Base-by-base conservation (phyloP, 2,888 invertebrate species). In the Parnassius apollo region DNA sequence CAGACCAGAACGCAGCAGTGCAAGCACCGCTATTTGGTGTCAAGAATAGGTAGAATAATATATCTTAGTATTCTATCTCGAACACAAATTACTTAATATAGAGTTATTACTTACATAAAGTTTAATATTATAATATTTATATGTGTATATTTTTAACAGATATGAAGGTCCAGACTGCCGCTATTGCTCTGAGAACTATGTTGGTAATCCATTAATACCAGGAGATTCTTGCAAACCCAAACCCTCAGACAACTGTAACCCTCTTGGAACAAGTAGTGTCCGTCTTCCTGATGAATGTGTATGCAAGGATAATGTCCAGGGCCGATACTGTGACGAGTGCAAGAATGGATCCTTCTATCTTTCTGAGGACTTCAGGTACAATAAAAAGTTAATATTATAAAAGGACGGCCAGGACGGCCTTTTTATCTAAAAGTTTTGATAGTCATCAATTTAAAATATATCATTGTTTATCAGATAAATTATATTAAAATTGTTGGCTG, bases 321-420 rank as follows among this genome's bases (percentile, higher is more conserved):
- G 99, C 62, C 92, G 94, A 9, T 94, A 93, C 77, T 99, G 99
- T 86, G 95, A 97, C 81, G 94, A 95, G 82, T 99, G 99, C 90
- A 95, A 95, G 83, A 91, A 94, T 13, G 94, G 95, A 73, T 94
- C 97, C 1, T 99, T 98, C 94, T 95, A 95, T 81, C 92, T 99
- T 65, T 95, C 96, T 62, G 85, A 93, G 18, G 94, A 94, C 67
- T 87, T 86, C 69, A 86, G 85, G 90, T 91, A 13, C 35, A 35
- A 35, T 35, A 35, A 35, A 35, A 35, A 35, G 35, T 35, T 35
- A 35, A 35, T 35, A 35, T 35, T 35, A 35, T 35, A 35, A 35
- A 4, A 4, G 7, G 4, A 7, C 35, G 4, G 4, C 35, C 7
- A 35, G 35, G 3, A 35, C 35, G 7, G 7, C 4, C 4, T 7